Conservation (phyloP, 2,113 vertebrate species). For the Elephas maximus region DNA sequence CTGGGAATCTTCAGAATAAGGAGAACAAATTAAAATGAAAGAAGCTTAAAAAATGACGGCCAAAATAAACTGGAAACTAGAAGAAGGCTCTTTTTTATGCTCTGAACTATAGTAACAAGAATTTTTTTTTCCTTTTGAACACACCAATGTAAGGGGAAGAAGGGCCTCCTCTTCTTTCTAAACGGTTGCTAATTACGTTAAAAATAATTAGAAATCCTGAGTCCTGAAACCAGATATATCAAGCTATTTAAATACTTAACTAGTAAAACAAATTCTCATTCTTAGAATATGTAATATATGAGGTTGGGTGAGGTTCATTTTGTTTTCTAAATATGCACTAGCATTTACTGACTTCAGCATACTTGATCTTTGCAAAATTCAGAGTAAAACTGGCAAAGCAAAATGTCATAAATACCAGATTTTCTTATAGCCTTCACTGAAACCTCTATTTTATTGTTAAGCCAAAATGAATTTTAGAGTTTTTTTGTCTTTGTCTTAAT, state of each 20-base stretch:
- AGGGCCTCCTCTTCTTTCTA: conserved; percentile 1
- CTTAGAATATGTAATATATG: neutral
- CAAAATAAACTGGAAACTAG: conserved; percentile 21
- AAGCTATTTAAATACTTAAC: conserved; percentile 18
- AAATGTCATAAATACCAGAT: neutral
- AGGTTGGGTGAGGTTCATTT: neutral
- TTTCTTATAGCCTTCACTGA: conserved; percentile 12
- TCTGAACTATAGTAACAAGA: neutral
- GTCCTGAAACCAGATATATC: neutral
- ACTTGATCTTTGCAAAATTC: conserved; percentile 47
- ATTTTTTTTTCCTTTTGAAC: neutral
- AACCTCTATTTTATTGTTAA: conserved; percentile 31
- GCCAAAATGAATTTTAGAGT: neutral
- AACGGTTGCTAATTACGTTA: conserved; percentile 7
- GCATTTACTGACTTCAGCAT: neutral
- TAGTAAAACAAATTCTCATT: conserved; percentile 11
- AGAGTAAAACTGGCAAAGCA: conserved; percentile 27
- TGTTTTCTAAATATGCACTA: neutral
- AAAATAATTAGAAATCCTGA: neutral
- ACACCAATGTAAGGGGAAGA: neutral
- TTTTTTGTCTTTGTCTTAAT: neutral
- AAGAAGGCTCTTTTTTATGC: neutral
- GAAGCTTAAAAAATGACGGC: neutral
- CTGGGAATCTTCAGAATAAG: conserved; percentile 11
- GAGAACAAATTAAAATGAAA: conserved; percentile 44